Conservation (phyloP, 2,888 invertebrate genomes). For the Clanis bilineata region DNA sequence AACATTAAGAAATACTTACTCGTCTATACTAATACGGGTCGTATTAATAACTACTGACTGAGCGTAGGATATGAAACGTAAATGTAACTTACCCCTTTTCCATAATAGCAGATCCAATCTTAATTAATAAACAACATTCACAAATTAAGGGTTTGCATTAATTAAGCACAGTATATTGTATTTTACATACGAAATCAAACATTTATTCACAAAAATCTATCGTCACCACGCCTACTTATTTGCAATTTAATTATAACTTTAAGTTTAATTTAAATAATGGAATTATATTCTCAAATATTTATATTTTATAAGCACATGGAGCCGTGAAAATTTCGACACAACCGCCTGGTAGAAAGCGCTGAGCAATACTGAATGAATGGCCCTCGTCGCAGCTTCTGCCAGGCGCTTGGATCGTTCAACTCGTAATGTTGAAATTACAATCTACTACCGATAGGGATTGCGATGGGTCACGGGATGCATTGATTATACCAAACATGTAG, state of each 20-base stretch:
- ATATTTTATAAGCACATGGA: constrained; percentile 18
- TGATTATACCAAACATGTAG: no score
- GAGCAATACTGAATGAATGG: constrained; percentile 23
- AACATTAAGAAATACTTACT: not conserved
- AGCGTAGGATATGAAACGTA: not conserved
- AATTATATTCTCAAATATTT: not conserved
- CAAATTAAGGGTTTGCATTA: not conserved
- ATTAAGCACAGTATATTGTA: not conserved
- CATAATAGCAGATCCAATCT: not conserved
- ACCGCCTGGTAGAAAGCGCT: constrained; percentile 60
- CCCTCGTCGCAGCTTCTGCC: not conserved
- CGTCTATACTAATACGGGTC: no score
- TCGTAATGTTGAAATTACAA: constrained; percentile 2
- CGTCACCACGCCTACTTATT: not conserved
- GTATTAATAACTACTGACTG: not conserved
- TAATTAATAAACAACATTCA: not conserved
- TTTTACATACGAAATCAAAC: not conserved
- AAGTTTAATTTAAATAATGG: not conserved
- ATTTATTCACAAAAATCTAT: not conserved
- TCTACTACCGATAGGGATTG: not conserved
- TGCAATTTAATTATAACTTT: not conserved
- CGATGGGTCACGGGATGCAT: no score
- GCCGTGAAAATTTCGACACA: constrained; percentile 25
- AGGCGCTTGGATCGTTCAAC: constrained; percentile 14
- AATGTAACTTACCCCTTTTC: not conserved